phyloP scores from a whole-genome alignment of 35 echinoderm and acorn worm species.

The Eucidaris tribuloides region DNA sequence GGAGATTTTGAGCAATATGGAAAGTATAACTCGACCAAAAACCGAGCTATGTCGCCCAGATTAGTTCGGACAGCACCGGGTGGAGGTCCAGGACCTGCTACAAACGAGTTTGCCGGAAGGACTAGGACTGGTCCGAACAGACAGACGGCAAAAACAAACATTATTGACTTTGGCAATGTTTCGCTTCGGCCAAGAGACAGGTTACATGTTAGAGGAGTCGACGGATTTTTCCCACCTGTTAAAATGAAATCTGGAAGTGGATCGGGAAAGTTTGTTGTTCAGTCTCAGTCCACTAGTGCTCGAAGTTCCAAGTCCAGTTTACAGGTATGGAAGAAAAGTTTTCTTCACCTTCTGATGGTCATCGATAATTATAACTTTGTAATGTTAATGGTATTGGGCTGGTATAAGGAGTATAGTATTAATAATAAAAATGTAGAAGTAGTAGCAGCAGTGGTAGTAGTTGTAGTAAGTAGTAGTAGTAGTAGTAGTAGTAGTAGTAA shows the following conservation, averaged over 20 bases:
- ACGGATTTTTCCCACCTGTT: conserved; percentile 59
- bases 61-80: conserved; percentile 19
- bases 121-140: conserved; percentile 36
- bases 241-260: conserved; percentile 16
- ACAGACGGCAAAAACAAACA: conserved; percentile 35
- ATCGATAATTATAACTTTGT: too few relatives aligned
- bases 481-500: too few relatives aligned
- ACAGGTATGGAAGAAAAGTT: too few relatives aligned
- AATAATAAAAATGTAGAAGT: too few relatives aligned
- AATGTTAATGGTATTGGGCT: too few relatives aligned
- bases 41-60: conserved; percentile 9
- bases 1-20: neutral
- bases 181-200: conserved; percentile 40
- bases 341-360: too few relatives aligned
- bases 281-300: too few relatives aligned
- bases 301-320: too few relatives aligned
- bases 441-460: too few relatives aligned
- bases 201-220: conserved; percentile 47
- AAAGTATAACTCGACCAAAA: neutral
- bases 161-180: conserved; percentile 46
- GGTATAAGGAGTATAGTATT: too few relatives aligned
- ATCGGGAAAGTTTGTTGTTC: conserved; percentile 4
- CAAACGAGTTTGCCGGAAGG: conserved; percentile 56
- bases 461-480: too few relatives aligned
- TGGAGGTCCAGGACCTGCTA: conserved; percentile 5